Percentiles rank a stretch among this genome's conserved stretches.
phyloP scores from a whole-genome alignment of 2,888 invertebrate genomes.

The Leptogaster cylindrica region DNA sequence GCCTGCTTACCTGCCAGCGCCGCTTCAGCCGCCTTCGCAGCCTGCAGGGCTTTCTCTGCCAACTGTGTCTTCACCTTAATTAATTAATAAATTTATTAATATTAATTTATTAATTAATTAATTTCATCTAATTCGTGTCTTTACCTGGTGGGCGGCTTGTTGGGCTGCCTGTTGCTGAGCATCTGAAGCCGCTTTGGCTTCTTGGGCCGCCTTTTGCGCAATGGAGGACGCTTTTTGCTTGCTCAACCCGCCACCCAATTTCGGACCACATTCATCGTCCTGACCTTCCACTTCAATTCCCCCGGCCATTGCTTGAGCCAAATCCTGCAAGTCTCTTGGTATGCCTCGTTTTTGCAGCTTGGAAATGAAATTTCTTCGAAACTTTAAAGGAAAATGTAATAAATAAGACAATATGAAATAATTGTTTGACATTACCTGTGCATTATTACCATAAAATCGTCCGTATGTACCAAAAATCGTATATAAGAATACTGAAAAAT shows the following conservation, averaged over 20 bases:
- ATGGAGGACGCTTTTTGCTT: slow-evolving; percentile 68
- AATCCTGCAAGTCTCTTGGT: too few relatives aligned
- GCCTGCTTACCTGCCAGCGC: slow-evolving; percentile 73
- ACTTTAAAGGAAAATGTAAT: not conserved
- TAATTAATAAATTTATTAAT: too few relatives aligned
- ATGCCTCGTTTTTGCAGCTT: slow-evolving; percentile 42
- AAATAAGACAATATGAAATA: not conserved
- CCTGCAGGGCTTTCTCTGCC: slow-evolving; percentile 74
- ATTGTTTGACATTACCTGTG: not conserved
- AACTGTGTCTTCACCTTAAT: slow-evolving; percentile 74
- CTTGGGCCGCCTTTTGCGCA: slow-evolving; percentile 76
- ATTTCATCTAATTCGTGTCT: too few relatives aligned
- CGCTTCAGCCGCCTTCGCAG: slow-evolving; percentile 75
- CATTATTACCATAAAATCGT: not conserved
- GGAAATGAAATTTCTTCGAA: not conserved
- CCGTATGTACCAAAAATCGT: not conserved
- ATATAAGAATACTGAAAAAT: slow-evolving; percentile 12
- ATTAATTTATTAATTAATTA: too few relatives aligned
- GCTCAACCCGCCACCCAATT: too few relatives aligned
- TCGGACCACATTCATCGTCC: not conserved
- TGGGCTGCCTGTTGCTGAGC: slow-evolving; percentile 75
- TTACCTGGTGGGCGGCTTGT: slow-evolving; percentile 73
- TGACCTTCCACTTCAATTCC: too few relatives aligned
- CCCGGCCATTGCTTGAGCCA: too few relatives aligned
- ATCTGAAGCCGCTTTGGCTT: slow-evolving; percentile 75